Base-by-base conservation (phyloP, 2,113 vertebrate species). In the Pelmatolapia mariae region DNA sequence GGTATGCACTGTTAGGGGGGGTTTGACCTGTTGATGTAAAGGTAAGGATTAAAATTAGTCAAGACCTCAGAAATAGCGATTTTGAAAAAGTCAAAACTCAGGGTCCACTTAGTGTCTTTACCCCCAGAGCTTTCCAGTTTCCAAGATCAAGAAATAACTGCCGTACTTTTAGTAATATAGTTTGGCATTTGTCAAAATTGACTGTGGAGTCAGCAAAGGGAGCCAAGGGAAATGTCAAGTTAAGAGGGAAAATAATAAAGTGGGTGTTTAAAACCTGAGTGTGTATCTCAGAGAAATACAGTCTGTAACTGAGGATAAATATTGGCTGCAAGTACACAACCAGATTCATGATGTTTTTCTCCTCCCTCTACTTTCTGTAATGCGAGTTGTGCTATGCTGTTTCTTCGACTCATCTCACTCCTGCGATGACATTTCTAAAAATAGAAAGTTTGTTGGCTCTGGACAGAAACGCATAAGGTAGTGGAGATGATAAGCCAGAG, bases 361-460 rank as follows among this genome's bases (percentile, higher is more conserved):
- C 7, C 63, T 81, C n/a, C 40, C 76, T 45, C 57, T 31, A 3
- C 45, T 38, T 82, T 18, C 29, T 86, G 26, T 80, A 40, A 56
- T 16, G 29, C 10, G 26, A 61, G 26, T 43, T 40, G 81, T 52
- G 79, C 47, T 47, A 15, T 63, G 24, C 11, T 2, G 82, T n/a
- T 50, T 66, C 61, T 13, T 79, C 82, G 6, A 7, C 68, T 91
- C 82, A 53, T 88, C 56, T 82, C 86, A 40, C 26, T 43, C 66
- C 43, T 71, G 47, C 50, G 52, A 84, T 85, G 85, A 85, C n/a
- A 54, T 83, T 91, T 90, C 90, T 90, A 63, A 89, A 93, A 93
- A 89, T 93, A 92, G 88, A 68, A 88, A 36, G 52, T 82, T 71
- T 83, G 16, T 61, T 80, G 78, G 84, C 78, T 84, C 43, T 52